Conservation (phyloP, 2,888 invertebrate species). For the Campoplex nolae region DNA sequence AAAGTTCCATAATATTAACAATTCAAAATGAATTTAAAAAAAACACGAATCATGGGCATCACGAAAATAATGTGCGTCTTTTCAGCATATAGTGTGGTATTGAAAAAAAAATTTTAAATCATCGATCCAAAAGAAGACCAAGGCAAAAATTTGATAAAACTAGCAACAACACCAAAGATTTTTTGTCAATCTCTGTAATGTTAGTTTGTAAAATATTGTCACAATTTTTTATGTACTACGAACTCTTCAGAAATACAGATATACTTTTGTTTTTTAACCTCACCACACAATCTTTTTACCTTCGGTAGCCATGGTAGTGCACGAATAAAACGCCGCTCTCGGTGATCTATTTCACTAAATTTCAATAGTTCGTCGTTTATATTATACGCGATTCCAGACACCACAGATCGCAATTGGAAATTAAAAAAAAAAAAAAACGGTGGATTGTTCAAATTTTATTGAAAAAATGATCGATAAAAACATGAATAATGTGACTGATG, state of each 20-base stretch:
- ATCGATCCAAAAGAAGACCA: neutral
- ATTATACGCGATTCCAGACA: neutral
- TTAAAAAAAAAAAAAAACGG: slow-evolving; percentile 22
- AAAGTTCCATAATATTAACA: too few species aligned
- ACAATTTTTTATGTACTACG: neutral
- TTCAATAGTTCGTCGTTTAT: neutral
- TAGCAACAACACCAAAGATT: neutral
- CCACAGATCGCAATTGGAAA: slow-evolving; percentile 5
- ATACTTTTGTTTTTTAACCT: neutral
- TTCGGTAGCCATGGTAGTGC: neutral
- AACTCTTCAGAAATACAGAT: neutral
- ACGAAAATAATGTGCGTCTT: neutral
- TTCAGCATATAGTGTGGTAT: neutral
- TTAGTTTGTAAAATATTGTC: neutral
- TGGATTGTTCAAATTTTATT: slow-evolving; percentile 75
- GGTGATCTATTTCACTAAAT: neutral
- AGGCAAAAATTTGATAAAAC: neutral
- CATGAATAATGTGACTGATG: slow-evolving; percentile 78
- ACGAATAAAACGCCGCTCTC: neutral
- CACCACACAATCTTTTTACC: neutral
- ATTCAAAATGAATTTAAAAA: neutral
- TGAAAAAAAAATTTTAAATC: neutral
- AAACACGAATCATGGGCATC: neutral
- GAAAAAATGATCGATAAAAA: slow-evolving; percentile 80
- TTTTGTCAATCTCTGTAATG: neutral